Conservation (phyloP, 2,888 invertebrate species). For the Eulithis prunata region DNA sequence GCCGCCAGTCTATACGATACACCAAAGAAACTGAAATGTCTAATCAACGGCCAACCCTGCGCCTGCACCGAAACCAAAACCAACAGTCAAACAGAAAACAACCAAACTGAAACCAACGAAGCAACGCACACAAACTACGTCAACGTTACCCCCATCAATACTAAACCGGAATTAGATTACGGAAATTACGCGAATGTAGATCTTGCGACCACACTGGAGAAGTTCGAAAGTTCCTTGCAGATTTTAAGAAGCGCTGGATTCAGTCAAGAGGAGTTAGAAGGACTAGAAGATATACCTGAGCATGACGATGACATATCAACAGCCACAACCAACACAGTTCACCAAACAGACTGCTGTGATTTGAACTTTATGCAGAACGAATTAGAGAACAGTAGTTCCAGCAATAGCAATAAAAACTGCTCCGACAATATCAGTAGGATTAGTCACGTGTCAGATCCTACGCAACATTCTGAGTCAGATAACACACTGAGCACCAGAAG, state of each 20-base stretch:
- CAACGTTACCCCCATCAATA: constrained; percentile 72
- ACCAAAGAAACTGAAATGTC: constrained; percentile 89
- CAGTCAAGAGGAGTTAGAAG: constrained; percentile 82
- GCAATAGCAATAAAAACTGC: constrained; percentile 71
- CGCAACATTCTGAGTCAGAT: constrained; percentile 73
- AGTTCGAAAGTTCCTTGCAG: constrained; percentile 91
- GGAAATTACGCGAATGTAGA: constrained; percentile 90
- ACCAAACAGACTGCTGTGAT: constrained; percentile 71
- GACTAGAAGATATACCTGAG: constrained; percentile 76
- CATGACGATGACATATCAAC: constrained; percentile 76
- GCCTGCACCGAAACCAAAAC: constrained; percentile 85
- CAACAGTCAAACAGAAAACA: constrained; percentile 60
- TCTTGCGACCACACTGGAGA: constrained; percentile 89
- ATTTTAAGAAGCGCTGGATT: constrained; percentile 85
- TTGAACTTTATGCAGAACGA: constrained; percentile 75
- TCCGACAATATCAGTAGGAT: constrained; percentile 82
- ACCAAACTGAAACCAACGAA: constrained; percentile 60
- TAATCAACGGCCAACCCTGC: constrained; percentile 84
- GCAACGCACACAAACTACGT: constrained; percentile 80
- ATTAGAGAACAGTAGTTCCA: constrained; percentile 70
- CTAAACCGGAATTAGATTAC: constrained; percentile 68
- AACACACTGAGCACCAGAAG: constrained; percentile 76
- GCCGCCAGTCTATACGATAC: constrained; percentile 88
- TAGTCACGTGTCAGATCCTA: constrained; percentile 80
- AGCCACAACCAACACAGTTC: constrained; percentile 70